Evolutionary conservation across 2,113 vertebrate genomes (phyloP).

Genomic region (Tachysurus fulvidraco): DNA sequence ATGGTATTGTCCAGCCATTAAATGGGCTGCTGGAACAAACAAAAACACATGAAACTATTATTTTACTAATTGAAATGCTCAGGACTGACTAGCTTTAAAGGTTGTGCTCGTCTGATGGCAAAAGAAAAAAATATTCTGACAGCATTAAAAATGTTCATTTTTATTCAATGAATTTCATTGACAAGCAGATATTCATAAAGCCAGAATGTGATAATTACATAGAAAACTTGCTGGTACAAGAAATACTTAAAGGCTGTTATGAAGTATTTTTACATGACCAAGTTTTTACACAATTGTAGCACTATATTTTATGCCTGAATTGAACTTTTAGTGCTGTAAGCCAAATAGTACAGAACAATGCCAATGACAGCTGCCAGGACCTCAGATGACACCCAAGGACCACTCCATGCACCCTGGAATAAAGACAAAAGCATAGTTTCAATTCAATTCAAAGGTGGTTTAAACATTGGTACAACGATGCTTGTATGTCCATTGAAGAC

Average conservation of each 20-base stretch:
- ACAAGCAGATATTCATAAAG: constrained; percentile 36
- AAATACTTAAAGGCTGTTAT: neutral
- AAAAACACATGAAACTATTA: neutral
- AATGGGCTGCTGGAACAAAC: neutral
- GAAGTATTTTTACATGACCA: neutral
- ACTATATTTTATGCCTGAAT: constrained; percentile 77
- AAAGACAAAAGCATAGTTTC: neutral
- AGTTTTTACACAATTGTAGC: constrained; percentile 6
- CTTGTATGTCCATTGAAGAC: neutral
- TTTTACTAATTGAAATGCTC: neutral
- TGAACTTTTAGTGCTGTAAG: constrained; percentile 84
- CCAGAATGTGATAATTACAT: constrained; percentile 18
- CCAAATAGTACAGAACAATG: constrained; percentile 83
- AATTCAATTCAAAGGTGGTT: neutral
- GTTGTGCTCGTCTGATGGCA: too few relatives aligned
- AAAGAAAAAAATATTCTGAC: neutral
- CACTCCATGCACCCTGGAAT: constrained; percentile 83
- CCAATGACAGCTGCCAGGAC: constrained; percentile 84
- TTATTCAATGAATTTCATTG: constrained; percentile 55
- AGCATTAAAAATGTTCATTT: neutral
- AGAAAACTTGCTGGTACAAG: neutral
- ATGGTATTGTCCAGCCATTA: constrained; percentile 27
- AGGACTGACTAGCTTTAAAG: neutral
- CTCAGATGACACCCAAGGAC: constrained; percentile 90
- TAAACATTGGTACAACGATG: neutral